Percentiles rank a stretch among this genome's conserved stretches.
These are phyloP conservation scores for Siphlonurus alternatus DNA, from an alignment of 2,888 invertebrate species.

Conservation along the genomic window DNA sequence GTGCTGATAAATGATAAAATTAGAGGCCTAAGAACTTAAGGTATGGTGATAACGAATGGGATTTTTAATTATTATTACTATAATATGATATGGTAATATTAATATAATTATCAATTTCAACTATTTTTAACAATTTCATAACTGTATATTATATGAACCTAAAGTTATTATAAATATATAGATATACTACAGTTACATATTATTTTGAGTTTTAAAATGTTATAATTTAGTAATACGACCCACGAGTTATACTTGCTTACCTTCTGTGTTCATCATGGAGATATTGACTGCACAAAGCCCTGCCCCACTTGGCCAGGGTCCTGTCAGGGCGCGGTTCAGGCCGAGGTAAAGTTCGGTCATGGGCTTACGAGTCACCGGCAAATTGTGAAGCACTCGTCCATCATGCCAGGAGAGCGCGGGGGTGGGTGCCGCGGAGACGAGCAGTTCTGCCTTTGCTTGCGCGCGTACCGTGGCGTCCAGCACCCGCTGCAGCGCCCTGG, in stretches of 20 bases:
- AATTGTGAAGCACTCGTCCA: conserved; percentile 9
- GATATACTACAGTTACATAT: no score
- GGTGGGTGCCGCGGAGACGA: not conserved
- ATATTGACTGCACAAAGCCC: conserved; percentile 12
- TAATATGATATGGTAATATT: no score
- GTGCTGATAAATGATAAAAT: no score
- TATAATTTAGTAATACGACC: not conserved
- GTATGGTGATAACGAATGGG: no score
- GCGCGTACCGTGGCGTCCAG: conserved; percentile 11
- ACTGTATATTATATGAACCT: no score
- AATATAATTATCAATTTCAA: no score
- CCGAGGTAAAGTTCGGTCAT: conserved; percentile 8
- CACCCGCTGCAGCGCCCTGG: conserved; percentile 11
- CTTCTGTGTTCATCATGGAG: conserved; percentile 12
- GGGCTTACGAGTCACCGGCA: conserved; percentile 10
- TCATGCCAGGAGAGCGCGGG: conserved; percentile 12
- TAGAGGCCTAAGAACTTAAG: no score
- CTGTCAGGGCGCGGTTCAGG: conserved; percentile 11
- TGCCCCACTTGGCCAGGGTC: conserved; percentile 10
- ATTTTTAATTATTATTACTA: no score
- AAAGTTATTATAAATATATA: not conserved
- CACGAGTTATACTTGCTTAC: no score
- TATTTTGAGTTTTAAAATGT: no score
- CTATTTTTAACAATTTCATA: no score
- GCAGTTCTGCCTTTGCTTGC: conserved; percentile 6